Evolutionary conservation across 2,888 invertebrate species (phyloP).

Genomic region (Macrophya alboannulata): DNA sequence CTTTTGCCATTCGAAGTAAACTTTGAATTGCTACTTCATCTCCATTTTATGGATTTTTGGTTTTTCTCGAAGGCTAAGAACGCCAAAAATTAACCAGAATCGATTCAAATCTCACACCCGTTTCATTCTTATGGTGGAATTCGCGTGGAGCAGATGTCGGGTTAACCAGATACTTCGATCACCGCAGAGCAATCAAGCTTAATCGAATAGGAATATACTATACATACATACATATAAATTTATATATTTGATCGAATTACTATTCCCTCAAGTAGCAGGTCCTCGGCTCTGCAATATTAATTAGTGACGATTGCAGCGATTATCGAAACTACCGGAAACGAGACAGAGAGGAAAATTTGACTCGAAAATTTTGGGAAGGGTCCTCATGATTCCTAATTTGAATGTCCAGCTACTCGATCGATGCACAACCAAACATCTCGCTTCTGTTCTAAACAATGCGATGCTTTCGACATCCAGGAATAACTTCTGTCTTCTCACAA

Average conservation of each 20-base stretch:
- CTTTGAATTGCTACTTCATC: not conserved
- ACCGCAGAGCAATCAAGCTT: conserved; percentile 26
- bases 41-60: not conserved
- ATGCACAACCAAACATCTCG: not conserved
- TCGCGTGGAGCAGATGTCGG: not conserved
- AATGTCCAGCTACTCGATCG: not conserved
- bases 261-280: not conserved
- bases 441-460: not conserved
- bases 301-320: conserved; percentile 1
- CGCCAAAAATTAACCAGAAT: not conserved
- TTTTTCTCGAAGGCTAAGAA: not conserved
- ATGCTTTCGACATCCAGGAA: not conserved
- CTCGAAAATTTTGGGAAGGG: not conserved
- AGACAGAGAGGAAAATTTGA: not conserved
- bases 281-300: not conserved
- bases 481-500: conserved; percentile 28
- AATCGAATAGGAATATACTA: not conserved
- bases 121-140: not conserved
- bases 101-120: not conserved
- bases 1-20: not conserved
- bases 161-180: not conserved
- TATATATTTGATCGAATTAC: conserved; percentile 34
- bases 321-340: not conserved
- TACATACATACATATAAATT: not conserved
- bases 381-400: not conserved